These are phyloP conservation scores for Heliconius hermathena DNA, from an alignment of 1,140 invertebrate genomes.

Conservation along the genomic window DNA sequence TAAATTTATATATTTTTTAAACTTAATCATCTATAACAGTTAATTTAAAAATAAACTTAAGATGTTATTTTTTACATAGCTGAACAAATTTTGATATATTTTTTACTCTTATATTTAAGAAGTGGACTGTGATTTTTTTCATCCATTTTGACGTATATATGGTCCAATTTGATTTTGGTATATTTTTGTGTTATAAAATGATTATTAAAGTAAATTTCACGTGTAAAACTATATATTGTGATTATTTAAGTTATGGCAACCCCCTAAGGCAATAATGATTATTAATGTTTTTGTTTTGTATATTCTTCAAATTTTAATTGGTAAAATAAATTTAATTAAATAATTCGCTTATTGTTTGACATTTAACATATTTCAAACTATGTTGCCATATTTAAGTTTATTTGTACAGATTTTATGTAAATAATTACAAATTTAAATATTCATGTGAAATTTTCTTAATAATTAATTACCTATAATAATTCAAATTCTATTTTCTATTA, in stretches of 20 bases:
- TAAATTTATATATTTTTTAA: slow-evolving; percentile 4
- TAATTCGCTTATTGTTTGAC: neutral
- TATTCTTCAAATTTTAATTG: neutral
- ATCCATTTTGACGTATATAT: neutral
- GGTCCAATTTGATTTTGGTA: neutral
- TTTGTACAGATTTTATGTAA: neutral
- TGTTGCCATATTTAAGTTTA: slow-evolving; percentile 6
- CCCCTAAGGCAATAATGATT: neutral
- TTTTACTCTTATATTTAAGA: neutral
- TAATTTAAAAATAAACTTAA: neutral
- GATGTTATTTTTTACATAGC: neutral
- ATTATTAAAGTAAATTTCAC: slow-evolving; percentile 9
- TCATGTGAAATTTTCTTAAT: slow-evolving; percentile 12
- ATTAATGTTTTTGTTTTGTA: neutral
- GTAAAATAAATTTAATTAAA: neutral
- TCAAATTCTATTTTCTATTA: neutral
- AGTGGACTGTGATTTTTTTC: neutral
- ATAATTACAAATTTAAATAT: neutral
- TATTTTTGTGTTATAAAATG: neutral
- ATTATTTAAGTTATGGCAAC: neutral
- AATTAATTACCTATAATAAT: neutral
- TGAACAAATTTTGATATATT: slow-evolving; percentile 3
- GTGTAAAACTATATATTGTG: neutral
- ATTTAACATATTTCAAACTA: neutral
- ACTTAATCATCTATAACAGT: neutral